Evolutionary conservation across 1,140 invertebrate species (phyloP).

Genomic region (Elysia chlorotica): DNA sequence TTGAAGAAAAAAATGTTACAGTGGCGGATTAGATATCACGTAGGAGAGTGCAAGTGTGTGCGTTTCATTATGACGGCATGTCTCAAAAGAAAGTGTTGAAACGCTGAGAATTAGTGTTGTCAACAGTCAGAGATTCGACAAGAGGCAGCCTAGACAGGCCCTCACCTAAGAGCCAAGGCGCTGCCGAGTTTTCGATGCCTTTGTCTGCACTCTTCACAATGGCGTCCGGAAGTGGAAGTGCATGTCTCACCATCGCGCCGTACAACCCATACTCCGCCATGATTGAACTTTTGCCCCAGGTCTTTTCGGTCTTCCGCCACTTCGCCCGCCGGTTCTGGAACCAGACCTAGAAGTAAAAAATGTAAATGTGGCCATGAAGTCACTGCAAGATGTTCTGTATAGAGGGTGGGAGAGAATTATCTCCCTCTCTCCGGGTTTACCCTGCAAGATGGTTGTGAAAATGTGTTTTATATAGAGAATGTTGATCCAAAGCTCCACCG

Average conservation of each 20-base stretch:
- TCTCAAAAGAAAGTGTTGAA: background rate
- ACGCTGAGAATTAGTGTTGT: background rate
- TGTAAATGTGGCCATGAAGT: too few species aligned
- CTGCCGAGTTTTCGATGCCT: slow-evolving; percentile 76
- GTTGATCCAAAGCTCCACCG: too few species aligned
- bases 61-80: background rate
- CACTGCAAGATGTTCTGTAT: too few species aligned
- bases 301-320: slow-evolving; percentile 99
- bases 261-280: slow-evolving; percentile 93
- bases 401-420: too few species aligned
- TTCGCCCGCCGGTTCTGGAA: slow-evolving; percentile 98
- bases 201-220: slow-evolving; percentile 88
- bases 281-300: slow-evolving; percentile 82
- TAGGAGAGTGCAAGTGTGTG: background rate
- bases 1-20: too few species aligned
- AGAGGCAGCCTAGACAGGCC: background rate
- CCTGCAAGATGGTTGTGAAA: too few species aligned
- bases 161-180: slow-evolving; percentile 96
- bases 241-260: slow-evolving; percentile 98
- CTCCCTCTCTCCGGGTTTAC: too few species aligned
- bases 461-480: too few species aligned
- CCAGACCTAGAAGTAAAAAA: too few species aligned
- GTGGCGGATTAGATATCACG: too few species aligned
- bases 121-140: background rate
- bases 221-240: slow-evolving; percentile 93